Evolutionary conservation across 2,888 invertebrate species (phyloP).

Genomic region (Dryobotodes eremita): DNA sequence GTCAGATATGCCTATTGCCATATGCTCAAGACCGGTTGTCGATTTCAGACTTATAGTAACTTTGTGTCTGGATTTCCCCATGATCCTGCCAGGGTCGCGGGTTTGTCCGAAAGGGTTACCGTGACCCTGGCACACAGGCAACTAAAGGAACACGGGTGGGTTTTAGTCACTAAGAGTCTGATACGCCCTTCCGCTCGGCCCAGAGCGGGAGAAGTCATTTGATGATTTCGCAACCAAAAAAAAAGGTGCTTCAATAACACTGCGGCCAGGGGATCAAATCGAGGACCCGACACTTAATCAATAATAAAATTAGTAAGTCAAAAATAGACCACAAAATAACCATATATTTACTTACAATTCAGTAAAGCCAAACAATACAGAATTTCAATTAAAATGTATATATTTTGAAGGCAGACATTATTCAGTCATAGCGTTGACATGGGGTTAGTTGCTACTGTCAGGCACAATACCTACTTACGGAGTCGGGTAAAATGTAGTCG

Average conservation of each 20-base stretch:
- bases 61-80: too few relatives aligned
- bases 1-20: too few relatives aligned
- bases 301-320: not conserved
- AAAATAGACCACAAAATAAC: slow-evolving; percentile 10
- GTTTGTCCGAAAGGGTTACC: too few relatives aligned
- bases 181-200: too few relatives aligned
- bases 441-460: slow-evolving; percentile 54
- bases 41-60: too few relatives aligned
- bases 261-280: not conserved
- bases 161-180: too few relatives aligned
- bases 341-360: not conserved
- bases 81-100: too few relatives aligned
- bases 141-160: too few relatives aligned
- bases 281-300: not conserved
- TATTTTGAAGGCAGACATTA: slow-evolving; percentile 52
- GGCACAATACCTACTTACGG: slow-evolving; percentile 44
- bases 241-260: not conserved
- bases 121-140: too few relatives aligned
- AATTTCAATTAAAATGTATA: slow-evolving; percentile 47
- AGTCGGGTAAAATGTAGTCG: slow-evolving; percentile 26
- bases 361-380: slow-evolving; percentile 9
- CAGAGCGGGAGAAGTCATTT: too few relatives aligned
- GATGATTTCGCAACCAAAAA: too few relatives aligned
- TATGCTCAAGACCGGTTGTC: too few relatives aligned
- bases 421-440: slow-evolving; percentile 51